Evolutionary conservation across 2,888 invertebrate species (phyloP).

Genomic region (Diarsia brunnea): DNA sequence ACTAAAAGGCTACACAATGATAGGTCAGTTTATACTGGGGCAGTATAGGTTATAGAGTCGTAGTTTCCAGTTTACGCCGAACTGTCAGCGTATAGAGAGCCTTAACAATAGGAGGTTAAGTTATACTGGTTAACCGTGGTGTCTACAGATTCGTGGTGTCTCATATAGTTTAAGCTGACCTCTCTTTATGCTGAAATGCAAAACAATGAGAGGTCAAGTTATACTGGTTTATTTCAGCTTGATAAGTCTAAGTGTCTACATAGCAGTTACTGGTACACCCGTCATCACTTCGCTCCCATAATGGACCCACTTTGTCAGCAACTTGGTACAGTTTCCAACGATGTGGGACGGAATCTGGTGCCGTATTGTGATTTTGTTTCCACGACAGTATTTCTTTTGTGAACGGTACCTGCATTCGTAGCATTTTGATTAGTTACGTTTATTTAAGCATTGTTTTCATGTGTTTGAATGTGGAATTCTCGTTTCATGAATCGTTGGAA

Average conservation of each 20-base stretch:
- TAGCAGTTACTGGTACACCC: too few species aligned
- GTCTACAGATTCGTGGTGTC: not conserved
- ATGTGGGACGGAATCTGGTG: constrained; percentile 72
- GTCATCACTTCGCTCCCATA: constrained; percentile 67
- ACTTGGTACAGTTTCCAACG: constrained; percentile 72
- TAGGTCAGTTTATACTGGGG: not conserved
- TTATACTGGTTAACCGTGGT: not conserved
- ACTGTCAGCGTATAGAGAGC: not conserved
- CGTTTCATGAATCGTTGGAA: not conserved
- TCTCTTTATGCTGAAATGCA: not conserved
- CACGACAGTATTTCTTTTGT: constrained; percentile 59
- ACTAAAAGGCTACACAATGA: not conserved
- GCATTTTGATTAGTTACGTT: constrained; percentile 34
- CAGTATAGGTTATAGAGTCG: not conserved
- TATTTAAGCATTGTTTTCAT: constrained; percentile 12
- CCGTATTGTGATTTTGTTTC: constrained; percentile 69
- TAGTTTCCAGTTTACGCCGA: not conserved
- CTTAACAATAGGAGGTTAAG: not conserved
- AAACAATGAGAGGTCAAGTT: not conserved
- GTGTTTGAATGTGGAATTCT: not conserved
- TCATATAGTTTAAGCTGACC: not conserved
- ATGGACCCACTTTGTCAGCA: constrained; percentile 70
- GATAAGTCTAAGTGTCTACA: not conserved
- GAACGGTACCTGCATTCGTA: constrained; percentile 46
- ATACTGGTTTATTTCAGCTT: not conserved